Conservation (phyloP, 2,888 invertebrate species). For the Colletes collaris region DNA sequence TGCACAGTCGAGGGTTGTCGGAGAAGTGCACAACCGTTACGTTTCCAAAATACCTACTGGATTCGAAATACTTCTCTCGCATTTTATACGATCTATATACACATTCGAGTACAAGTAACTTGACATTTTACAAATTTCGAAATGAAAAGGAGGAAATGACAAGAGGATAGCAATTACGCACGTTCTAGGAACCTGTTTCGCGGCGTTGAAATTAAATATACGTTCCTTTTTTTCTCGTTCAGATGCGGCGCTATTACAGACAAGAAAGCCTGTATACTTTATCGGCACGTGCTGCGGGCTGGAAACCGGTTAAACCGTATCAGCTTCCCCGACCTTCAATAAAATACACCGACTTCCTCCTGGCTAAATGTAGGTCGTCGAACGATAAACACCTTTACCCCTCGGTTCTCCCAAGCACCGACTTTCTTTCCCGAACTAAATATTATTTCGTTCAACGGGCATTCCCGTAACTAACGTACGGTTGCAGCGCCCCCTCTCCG, state of each 20-base stretch:
- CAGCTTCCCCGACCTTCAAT: conserved; percentile 45
- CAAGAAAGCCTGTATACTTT: conserved; percentile 32
- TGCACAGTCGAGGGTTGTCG: background rate
- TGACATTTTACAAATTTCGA: too few relatives aligned
- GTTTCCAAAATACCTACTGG: too few relatives aligned
- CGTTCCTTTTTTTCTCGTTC: conserved; percentile 15
- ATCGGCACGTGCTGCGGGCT: conserved; percentile 44
- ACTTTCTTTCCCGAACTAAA: background rate
- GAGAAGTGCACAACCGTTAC: background rate
- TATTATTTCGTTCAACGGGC: background rate
- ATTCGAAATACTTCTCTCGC: too few relatives aligned
- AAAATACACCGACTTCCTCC: conserved; percentile 34
- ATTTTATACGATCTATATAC: background rate
- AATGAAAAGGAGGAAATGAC: too few relatives aligned
- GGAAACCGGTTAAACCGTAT: conserved; percentile 55
- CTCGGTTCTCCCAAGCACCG: background rate
- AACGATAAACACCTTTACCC: conserved; percentile 14
- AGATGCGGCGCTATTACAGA: conserved; percentile 22
- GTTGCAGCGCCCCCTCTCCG: too few relatives aligned
- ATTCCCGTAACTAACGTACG: too few relatives aligned
- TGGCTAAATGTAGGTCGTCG: conserved; percentile 23
- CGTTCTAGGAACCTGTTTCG: conserved; percentile 28
- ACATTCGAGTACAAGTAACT: too few relatives aligned
- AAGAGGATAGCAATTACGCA: conserved; percentile 11
- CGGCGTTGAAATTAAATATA: conserved; percentile 29